These are phyloP conservation scores for Galerucella nymphaeae DNA, from an alignment of 2,888 invertebrate species.

Conservation along the genomic window DNA sequence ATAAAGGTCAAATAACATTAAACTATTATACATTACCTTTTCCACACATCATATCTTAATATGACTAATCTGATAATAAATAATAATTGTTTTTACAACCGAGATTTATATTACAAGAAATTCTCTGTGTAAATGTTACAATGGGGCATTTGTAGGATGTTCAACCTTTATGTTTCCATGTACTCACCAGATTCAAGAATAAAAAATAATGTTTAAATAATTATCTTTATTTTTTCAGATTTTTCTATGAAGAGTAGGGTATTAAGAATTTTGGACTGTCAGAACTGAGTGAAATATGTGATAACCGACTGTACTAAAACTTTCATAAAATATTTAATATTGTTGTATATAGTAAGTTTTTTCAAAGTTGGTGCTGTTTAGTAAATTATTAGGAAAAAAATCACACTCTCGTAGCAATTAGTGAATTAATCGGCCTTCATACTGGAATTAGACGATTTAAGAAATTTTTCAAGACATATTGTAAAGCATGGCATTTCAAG, in stretches of 20 bases:
- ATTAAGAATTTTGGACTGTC: conserved; percentile 23
- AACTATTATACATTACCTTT: background rate
- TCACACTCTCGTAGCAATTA: conserved; percentile 24
- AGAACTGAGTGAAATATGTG: conserved; percentile 40
- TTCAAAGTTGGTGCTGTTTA: conserved; percentile 40
- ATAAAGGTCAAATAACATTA: background rate
- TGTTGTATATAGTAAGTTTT: conserved; percentile 29
- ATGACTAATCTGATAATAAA: background rate
- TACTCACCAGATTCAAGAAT: too few species aligned
- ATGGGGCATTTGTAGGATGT: too few species aligned
- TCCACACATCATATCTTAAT: background rate
- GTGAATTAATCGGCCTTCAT: conserved; percentile 48
- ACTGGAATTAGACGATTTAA: conserved; percentile 61
- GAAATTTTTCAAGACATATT: conserved; percentile 53
- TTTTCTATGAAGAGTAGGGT: conserved; percentile 36
- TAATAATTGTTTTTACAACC: background rate
- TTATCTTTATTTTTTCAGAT: conserved; percentile 41
- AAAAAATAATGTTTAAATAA: background rate
- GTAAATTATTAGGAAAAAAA: conserved; percentile 25
- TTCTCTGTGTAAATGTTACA: too few species aligned
- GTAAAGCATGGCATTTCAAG: conserved; percentile 53
- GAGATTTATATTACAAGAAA: too few species aligned
- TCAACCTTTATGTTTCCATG: too few species aligned
- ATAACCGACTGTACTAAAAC: conserved; percentile 37
- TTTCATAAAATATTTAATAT: conserved; percentile 22